Evolutionary conservation across 2,888 invertebrate genomes (phyloP).

Genomic region (Platycheirus albimanus): DNA sequence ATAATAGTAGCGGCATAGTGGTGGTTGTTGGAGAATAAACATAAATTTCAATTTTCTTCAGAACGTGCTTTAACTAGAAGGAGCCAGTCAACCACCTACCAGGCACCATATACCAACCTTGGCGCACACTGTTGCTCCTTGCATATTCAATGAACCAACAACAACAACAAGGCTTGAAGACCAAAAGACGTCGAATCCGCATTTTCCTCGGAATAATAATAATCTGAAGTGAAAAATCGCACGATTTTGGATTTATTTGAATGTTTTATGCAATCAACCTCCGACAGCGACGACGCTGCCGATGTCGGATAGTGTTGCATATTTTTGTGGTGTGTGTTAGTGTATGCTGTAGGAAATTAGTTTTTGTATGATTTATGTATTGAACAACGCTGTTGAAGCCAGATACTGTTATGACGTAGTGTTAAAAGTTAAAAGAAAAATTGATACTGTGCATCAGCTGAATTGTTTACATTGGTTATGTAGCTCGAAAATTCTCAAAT

Average conservation of each 20-base stretch:
- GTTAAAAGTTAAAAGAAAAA: too few species aligned
- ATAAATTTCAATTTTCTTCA: conserved; percentile 60
- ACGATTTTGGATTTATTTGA: conserved; percentile 59
- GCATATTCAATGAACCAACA: conserved; percentile 1
- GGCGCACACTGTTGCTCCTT: not conserved
- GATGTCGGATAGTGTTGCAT: too few species aligned
- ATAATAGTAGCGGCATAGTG: too few species aligned
- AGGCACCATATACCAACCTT: not conserved
- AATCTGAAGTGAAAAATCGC: conserved; percentile 54
- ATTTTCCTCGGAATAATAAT: conserved; percentile 7
- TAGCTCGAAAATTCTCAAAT: too few species aligned
- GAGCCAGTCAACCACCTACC: conserved; percentile 24
- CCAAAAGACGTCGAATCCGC: conserved; percentile 2
- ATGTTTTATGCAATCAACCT: conserved; percentile 44
- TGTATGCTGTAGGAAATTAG: too few species aligned
- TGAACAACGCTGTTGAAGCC: too few species aligned
- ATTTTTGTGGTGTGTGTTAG: too few species aligned
- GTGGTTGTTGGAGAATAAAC: conserved; percentile 14
- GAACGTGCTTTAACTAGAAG: conserved; percentile 54
- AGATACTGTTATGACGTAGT: too few species aligned
- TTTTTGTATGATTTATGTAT: too few species aligned
- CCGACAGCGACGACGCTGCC: too few species aligned
- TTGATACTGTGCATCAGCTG: too few species aligned
- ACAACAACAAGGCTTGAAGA: not conserved
- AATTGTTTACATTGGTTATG: too few species aligned